phyloP scores from a whole-genome alignment of 2,888 invertebrate species.

The Tinea trinotella region DNA sequence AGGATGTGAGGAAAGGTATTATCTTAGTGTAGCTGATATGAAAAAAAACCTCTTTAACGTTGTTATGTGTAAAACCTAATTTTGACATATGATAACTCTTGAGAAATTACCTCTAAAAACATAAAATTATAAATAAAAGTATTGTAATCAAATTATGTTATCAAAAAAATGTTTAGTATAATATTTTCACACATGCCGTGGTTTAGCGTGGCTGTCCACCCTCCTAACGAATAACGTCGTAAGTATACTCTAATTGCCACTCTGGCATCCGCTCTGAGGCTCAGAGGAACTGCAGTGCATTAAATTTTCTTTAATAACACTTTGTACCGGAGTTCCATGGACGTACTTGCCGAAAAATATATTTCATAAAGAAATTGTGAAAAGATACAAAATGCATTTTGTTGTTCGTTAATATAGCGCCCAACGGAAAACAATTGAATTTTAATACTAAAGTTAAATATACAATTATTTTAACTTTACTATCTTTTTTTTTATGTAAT shows the following conservation, averaged over 20 bases:
- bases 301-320: conserved; percentile 18
- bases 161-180: too few species aligned
- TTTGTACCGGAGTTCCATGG: conserved; percentile 9
- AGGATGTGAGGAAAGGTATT: too few species aligned
- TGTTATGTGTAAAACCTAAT: too few species aligned
- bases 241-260: conserved; percentile 10
- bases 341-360: background rate
- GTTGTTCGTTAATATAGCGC: too few species aligned
- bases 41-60: too few species aligned
- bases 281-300: conserved; percentile 18
- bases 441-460: background rate
- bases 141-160: too few species aligned
- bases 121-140: background rate
- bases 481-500: too few species aligned
- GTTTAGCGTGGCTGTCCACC: background rate
- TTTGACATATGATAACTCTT: background rate
- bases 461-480: background rate
- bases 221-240: conserved; percentile 7
- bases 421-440: background rate
- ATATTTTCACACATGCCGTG: background rate
- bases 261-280: background rate
- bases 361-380: background rate
- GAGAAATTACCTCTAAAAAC: background rate
- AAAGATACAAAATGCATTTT: too few species aligned
- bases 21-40: too few species aligned